These are phyloP conservation scores for Malurus splendens DNA, from an alignment of 2,797 vertebrate species.

Conservation along the genomic window DNA sequence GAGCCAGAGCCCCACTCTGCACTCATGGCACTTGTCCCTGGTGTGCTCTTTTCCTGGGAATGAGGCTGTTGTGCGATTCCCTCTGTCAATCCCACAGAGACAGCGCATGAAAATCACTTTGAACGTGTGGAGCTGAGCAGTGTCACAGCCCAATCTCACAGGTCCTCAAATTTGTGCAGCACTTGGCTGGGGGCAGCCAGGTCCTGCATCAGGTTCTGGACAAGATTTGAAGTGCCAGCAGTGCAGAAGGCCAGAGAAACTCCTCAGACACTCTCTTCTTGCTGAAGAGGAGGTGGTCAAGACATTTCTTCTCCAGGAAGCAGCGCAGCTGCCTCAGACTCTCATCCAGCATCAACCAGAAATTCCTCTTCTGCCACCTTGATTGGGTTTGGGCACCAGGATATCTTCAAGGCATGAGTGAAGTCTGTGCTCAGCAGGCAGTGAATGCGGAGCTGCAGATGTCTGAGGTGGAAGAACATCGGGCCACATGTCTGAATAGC, in stretches of 20 bases:
- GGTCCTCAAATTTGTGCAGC: background rate
- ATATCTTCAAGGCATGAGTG: too few relatives aligned
- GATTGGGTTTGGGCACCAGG: background rate
- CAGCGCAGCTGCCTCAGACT: background rate
- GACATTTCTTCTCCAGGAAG: background rate
- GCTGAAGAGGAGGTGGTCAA: background rate
- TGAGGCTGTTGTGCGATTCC: background rate
- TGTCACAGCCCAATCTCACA: background rate
- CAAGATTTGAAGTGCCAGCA: background rate
- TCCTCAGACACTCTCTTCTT: background rate
- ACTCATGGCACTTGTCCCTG: fast-evolving
- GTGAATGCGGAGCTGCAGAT: background rate
- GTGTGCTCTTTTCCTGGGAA: background rate
- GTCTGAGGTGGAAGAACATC: background rate
- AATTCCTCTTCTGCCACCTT: background rate
- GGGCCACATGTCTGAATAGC: background rate
- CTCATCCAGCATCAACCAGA: background rate
- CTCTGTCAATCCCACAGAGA: background rate
- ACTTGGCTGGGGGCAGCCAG: fast-evolving
- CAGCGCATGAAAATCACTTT: fast-evolving
- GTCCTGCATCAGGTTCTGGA: background rate
- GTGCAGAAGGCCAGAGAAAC: background rate
- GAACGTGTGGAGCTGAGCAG: background rate
- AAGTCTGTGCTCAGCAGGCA: too few relatives aligned
- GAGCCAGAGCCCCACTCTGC: fast-evolving